phyloP scores from a whole-genome alignment of 2,888 invertebrate species.

The Drosophila phalerata region DNA sequence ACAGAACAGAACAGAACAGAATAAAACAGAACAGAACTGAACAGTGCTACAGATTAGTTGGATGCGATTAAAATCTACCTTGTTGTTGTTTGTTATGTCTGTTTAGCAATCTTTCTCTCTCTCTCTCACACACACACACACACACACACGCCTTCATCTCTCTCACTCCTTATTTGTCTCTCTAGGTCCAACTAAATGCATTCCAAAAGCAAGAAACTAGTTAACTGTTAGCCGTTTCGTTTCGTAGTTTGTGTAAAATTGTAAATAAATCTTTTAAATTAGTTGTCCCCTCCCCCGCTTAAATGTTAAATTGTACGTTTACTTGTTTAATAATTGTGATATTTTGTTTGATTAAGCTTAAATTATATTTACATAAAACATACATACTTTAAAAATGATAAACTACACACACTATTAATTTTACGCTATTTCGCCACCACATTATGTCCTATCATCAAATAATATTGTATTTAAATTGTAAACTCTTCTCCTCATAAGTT shows the following conservation, averaged over 20 bases:
- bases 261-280: conserved; percentile 54
- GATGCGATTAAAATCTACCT: conserved; percentile 75
- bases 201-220: conserved; percentile 79
- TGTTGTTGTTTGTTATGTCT: conserved; percentile 74
- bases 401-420: conserved; percentile 46
- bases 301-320: conserved; percentile 65
- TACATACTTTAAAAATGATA: conserved; percentile 5
- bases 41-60: conserved; percentile 75
- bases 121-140: neutral
- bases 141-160: neutral
- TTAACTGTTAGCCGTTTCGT: conserved; percentile 66
- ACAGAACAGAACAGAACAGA: conserved; percentile 31
- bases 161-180: conserved; percentile 23
- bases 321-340: conserved; percentile 78
- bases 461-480: conserved; percentile 44
- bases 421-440: conserved; percentile 28
- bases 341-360: conserved; percentile 72
- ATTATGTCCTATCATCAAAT: conserved; percentile 48
- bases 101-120: conserved; percentile 15
- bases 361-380: conserved; percentile 50
- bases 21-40: conserved; percentile 57
- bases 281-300: conserved; percentile 13
- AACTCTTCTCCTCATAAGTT: conserved; percentile 76
- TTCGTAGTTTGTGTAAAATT: conserved; percentile 45
- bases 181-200: conserved; percentile 68